Base-by-base conservation (phyloP, 2,113 vertebrate genomes). In the Macaca nemestrina region DNA sequence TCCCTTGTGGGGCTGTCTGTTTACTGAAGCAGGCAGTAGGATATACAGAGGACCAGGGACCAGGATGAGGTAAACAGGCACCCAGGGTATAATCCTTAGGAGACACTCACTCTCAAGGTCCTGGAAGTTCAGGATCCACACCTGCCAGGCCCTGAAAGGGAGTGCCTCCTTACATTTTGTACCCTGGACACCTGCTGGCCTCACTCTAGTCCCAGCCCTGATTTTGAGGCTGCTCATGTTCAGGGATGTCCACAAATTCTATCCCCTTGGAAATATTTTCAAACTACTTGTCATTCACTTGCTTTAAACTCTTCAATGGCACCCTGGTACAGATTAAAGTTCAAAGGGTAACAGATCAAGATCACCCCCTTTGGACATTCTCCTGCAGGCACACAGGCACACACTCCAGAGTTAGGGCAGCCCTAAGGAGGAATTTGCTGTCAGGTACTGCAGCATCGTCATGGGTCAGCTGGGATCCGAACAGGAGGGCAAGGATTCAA, bases 281-380 rank as follows among this genome's bases (percentile, higher is more conserved):
- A 64, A 61, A 93, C 64, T 61, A 40, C 57, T n/a, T 64, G 81
- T 48, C 57, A 88, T 80, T 68, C 35, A 10, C 35, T 80, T 14
- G 13, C 59, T 96, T 88, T 57, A 78, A n/a, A 89, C 45, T 48
- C 5, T 57, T 67, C 45, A 17, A 2, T 11, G 35, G 52, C 43
- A 80, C 87, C 11, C 61, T 48, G 10, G 8, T 43, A 72, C 0
- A 72, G 48, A 79, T 70, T 48, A 75, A 93, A 94, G 64, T 48
- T 94, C 64, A 70, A 82, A 80, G 38, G 32, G 45, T 27, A 83
- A 85, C 12, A 45, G 35, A 75, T 86, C 16, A 78, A 89, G 73
- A 72, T 18, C 32, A 45, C 85, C 59, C 2, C 30, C 67, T 82
- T 45, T n/a, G 35, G 20, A 64, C 38, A 85, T 59, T 30, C 61